Base-by-base conservation (phyloP, 2,113 vertebrate genomes). In the Recurvirostra avosetta region DNA sequence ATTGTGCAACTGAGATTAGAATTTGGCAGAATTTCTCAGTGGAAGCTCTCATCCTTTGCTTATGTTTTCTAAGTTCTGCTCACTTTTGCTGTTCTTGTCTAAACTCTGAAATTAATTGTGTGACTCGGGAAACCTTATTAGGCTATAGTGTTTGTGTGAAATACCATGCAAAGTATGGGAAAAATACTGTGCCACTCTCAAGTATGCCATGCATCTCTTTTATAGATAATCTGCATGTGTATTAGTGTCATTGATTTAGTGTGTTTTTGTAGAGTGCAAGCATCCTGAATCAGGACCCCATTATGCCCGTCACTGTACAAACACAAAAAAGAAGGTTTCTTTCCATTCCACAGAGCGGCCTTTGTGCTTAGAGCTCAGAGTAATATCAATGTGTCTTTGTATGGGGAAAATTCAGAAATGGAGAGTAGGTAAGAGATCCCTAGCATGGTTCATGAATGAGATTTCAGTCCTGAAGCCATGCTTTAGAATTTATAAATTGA, bases 301-400 rank as follows among this genome's bases (percentile, higher is more conserved):
- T 96, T 96, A 95, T 97, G 85, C 92, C 90, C 15, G 59, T 92
- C 88, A 92, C 95, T 96, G 94, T 97, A 97, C 96, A 96, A 96
- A 96, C 90, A 96, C 82, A 97, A 94, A 96, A 97, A 96, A 93
- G 96, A 61, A 95, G 94, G 96, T 97, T 97, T 97, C 93, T 97
- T 94, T 94, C 95, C 89, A 91, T 95, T 94, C 89, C 92, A 96
- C 94, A 96, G 94, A 97, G 91, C 83, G 79, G 87, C 87, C 89
- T 96, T 97, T 96, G 95, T 97, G 91, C 95, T 90, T 92, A 66
- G 86, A 95, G 96, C 96, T 95, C 91, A 95, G 93, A 83, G 92
- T 95, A 92, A 95, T 95, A 95, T 96, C 96, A 96, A 88, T 97
- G 97, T 97, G 91, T 96, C 92, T 95, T 97, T 97, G 95, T 97